Base-by-base conservation (phyloP, 2,797 vertebrate species). In the Enteromius viviparus region DNA sequence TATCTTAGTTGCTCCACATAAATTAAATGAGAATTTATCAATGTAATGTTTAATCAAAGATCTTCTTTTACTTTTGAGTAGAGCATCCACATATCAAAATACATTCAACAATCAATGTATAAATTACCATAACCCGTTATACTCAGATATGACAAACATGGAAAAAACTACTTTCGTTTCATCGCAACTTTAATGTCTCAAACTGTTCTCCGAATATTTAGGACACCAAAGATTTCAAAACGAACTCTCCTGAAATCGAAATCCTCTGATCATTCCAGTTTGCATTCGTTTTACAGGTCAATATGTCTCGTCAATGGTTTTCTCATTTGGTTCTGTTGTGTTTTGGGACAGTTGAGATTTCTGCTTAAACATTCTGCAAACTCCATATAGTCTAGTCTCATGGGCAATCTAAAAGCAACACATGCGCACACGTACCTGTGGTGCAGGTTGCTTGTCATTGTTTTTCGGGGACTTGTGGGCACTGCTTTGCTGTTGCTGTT, bases 381-480 rank as follows among this genome's bases (percentile, higher is more conserved):
- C 34, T 55, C 29, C 3, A 23, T 37, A 9, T 8, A 40, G 6
- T 32, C 29, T n/a, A 32, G 29, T 37, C 3, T n/a, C 12, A 29
- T n/a, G 32, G 34, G 47, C 29, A 75, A 14, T 60, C 6, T 23
- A 29, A 42, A 15, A 26, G 34, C n/a, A 40, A 26, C 53, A 62
- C 34, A 58, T 64, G 23, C 0, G 9, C 37, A 58, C 55, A 60
- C 15, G 32, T 95, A 99, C 97, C 97, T 99, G 97, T 84, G 96
- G 94, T 87, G 92, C 94, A 88, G 96, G 94, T 89, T 96, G 96
- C 88, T 98, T 98, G 91, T 99, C 97, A 93, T 91, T 96, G 95
- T 93, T 94, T 95, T 97, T 98, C 19, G 96, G 96, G 87, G 96
- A 96, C 92, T 98, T 98, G 91, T 94, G 90, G 85, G 95, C 95